These are phyloP conservation scores for Onychostruthus taczanowskii DNA, from an alignment of 2,113 vertebrate genomes.

Conservation along the genomic window DNA sequence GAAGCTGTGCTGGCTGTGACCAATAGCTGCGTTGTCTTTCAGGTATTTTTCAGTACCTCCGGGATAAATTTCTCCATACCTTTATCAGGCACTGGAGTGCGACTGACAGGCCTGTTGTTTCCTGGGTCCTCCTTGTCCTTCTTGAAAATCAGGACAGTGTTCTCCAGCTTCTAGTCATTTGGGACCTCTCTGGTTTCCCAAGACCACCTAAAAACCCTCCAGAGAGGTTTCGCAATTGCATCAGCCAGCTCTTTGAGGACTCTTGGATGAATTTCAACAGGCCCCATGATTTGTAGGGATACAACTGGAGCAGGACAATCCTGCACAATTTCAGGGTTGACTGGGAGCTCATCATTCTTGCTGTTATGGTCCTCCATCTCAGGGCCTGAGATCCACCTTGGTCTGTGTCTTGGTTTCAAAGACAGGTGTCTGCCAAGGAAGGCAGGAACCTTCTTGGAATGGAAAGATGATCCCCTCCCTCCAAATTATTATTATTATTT, in stretches of 20 bases:
- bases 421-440: not conserved
- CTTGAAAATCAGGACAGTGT: not conserved
- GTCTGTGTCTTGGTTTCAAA: not conserved
- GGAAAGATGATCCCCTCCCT: not conserved
- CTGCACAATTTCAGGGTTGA: not conserved
- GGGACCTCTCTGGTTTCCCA: not conserved
- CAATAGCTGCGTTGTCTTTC: accelerated
- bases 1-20: not conserved
- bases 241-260: not conserved
- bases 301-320: not conserved
- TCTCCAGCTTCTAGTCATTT: not conserved
- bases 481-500: not conserved
- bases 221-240: not conserved
- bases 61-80: not conserved
- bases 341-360: not conserved
- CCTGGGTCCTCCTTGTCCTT: not conserved
- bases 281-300: not conserved
- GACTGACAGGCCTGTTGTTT: not conserved
- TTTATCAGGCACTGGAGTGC: not conserved
- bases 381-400: not conserved
- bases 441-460: not conserved
- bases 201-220: not conserved
- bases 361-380: not conserved
- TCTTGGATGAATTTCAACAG: not conserved
- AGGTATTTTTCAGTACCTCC: not conserved